Evolutionary conservation across 2,113 vertebrate genomes (phyloP).

Genomic region (Galeopterus variegatus): DNA sequence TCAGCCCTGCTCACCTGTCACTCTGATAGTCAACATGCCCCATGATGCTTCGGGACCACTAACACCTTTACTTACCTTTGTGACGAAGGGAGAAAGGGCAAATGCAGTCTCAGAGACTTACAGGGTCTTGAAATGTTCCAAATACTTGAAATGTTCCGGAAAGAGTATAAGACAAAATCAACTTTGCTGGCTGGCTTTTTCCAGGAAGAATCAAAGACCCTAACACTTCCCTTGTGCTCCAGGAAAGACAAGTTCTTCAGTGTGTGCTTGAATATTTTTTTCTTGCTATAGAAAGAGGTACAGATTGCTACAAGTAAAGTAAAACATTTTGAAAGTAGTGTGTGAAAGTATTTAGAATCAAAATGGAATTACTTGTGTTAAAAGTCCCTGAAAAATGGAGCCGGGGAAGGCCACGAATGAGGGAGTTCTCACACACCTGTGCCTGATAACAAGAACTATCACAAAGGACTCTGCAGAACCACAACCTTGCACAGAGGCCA

Average conservation of each 20-base stretch:
- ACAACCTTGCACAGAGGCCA: no score
- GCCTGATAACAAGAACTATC: no score
- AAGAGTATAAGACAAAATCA: neutral
- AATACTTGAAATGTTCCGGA: neutral
- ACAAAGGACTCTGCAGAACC: no score
- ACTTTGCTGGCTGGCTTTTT: neutral
- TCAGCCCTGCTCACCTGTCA: neutral
- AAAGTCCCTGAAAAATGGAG: no score
- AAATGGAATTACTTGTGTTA: no score
- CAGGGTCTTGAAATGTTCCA: neutral
- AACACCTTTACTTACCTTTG: neutral
- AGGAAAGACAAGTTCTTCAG: neutral
- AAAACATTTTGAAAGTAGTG: neutral
- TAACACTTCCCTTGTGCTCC: neutral
- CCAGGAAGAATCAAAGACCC: neutral
- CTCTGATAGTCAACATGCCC: accelerated
- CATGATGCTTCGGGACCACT: neutral
- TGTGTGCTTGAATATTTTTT: neutral
- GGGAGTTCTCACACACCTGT: no score
- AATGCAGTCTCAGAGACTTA: accelerated
- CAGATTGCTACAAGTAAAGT: neutral
- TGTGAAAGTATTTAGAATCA: no score
- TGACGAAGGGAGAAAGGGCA: no score
- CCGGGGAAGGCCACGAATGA: no score
- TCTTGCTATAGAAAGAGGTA: neutral